Conservation (phyloP, 2,888 invertebrate species). For the Agrotis clavis region DNA sequence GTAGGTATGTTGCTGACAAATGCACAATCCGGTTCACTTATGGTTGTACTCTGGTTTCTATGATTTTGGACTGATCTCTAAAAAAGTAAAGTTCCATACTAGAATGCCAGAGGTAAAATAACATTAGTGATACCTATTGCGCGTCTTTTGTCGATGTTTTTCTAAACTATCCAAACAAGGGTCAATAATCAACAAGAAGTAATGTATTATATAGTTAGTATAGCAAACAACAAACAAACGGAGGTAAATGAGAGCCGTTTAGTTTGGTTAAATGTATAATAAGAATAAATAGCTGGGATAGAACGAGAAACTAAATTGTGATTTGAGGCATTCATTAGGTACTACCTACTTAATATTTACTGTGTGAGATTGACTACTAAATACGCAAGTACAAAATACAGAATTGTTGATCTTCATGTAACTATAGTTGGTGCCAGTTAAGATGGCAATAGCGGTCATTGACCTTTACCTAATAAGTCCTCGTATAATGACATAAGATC, state of each 20-base stretch:
- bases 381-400: background rate
- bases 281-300: background rate
- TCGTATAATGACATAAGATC: too few species aligned
- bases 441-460: too few species aligned
- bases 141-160: background rate
- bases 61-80: background rate
- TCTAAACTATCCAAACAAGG: slow-evolving; percentile 1
- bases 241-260: background rate
- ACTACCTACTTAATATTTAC: background rate
- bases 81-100: background rate
- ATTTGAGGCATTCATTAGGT: background rate
- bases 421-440: too few species aligned
- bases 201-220: background rate
- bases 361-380: background rate
- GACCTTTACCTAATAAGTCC: too few species aligned
- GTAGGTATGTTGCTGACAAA: too few species aligned
- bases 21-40: background rate
- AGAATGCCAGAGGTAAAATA: background rate
- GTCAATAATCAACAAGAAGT: background rate
- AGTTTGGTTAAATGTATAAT: slow-evolving; percentile 4
- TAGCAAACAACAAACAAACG: background rate
- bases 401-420: background rate
- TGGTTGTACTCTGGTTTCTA: background rate
- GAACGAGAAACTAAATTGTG: background rate
- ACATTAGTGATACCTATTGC: background rate